Conservation (phyloP, 2,113 vertebrate species). For the Rhagologus leucostigma region DNA sequence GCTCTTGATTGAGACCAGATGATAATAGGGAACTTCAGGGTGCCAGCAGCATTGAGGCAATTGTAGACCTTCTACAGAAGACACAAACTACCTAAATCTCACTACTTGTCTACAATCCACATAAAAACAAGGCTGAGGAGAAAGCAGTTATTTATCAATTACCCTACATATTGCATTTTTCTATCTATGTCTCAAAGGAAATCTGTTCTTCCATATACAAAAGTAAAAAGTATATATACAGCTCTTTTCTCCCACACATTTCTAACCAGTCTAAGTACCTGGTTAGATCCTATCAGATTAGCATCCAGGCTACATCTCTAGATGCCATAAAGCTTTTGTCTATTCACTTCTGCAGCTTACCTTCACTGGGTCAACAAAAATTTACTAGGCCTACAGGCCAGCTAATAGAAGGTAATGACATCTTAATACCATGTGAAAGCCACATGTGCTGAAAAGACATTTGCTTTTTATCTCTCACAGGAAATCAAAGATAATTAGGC, state of each 20-base stretch:
- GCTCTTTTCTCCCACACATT: background rate
- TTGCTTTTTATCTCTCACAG: background rate
- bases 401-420: background rate
- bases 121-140: background rate
- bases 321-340: background rate
- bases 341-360: background rate
- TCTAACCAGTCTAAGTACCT: background rate
- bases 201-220: background rate
- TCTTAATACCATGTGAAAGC: background rate
- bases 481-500: conserved; percentile 1
- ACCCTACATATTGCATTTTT: background rate
- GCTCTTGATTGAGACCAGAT: background rate
- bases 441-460: background rate
- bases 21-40: background rate
- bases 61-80: background rate
- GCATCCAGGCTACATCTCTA: background rate
- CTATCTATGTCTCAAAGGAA: background rate
- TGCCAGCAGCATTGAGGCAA: background rate
- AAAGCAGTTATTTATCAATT: background rate
- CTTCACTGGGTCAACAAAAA: background rate
- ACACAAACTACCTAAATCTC: background rate
- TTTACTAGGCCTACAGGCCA: background rate
- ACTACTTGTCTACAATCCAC: background rate
- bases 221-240: background rate
- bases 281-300: background rate